A percentile compares a stretch with the other conserved stretches of the same genome.
Evolutionary conservation across 2,888 invertebrate species (phyloP).

Genomic region (Dendrolimus pini): DNA sequence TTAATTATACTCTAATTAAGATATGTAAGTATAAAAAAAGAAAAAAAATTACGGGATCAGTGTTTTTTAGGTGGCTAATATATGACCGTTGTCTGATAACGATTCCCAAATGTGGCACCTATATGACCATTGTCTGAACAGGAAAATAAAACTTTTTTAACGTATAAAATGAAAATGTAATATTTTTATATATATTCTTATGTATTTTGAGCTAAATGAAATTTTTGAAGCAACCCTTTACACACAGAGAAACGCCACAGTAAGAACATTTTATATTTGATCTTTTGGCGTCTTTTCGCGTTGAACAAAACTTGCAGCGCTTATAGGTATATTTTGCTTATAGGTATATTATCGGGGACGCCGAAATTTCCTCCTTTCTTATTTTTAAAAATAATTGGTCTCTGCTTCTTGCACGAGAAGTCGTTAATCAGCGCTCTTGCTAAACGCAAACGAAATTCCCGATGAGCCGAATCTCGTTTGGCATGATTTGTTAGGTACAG

Average conservation of each 20-base stretch:
- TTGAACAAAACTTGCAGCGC: slow-evolving; percentile 12
- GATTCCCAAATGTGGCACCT: no score
- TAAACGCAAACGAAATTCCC: slow-evolving; percentile 16
- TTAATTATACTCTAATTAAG: no score
- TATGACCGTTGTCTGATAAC: no score
- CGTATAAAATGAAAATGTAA: no score
- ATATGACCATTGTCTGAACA: no score
- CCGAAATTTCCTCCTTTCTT: slow-evolving; percentile 10
- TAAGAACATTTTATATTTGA: slow-evolving; percentile 6
- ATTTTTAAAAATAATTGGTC: slow-evolving; percentile 9
- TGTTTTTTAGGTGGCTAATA: no score
- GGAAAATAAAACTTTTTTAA: no score
- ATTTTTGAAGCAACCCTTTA: no score
- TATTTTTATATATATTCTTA: no score
- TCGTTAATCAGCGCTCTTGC: slow-evolving; percentile 14
- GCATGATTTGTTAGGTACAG: slow-evolving; percentile 8
- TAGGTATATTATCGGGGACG: slow-evolving; percentile 14
- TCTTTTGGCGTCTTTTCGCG: slow-evolving; percentile 7
- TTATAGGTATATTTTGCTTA: slow-evolving; percentile 5
- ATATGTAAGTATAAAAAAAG: no score
- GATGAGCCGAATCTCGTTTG: slow-evolving; percentile 2
- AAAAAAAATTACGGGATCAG: no score
- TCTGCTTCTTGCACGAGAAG: slow-evolving; percentile 10
- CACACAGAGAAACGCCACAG: slow-evolving; percentile 3
- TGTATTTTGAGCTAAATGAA: no score